Evolutionary conservation across 1,140 invertebrate genomes (phyloP).

Genomic region (Glossosoma conforme): DNA sequence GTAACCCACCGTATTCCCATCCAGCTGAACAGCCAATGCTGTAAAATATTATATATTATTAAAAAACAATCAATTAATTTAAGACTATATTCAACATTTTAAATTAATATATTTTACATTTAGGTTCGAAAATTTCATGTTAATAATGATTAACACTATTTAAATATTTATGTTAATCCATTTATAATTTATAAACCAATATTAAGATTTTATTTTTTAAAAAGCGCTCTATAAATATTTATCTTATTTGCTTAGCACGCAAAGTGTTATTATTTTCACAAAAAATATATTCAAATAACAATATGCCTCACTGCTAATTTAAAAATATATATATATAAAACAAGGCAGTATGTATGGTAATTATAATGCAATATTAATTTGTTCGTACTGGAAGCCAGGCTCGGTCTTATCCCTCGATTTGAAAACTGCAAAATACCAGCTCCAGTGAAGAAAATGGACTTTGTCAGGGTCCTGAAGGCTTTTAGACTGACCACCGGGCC

Average conservation of each 20-base stretch:
- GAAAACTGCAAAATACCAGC: constrained; percentile 67
- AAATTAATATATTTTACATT: too few relatives aligned
- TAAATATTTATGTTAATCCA: too few relatives aligned
- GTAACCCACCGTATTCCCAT: constrained; percentile 80
- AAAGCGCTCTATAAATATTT: too few relatives aligned
- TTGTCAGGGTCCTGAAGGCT: constrained; percentile 65
- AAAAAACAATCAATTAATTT: constrained; percentile 3
- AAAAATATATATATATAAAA: background rate
- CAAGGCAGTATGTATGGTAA: too few relatives aligned
- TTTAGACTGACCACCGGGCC: constrained; percentile 69
- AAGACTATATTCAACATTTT: constrained; percentile 23
- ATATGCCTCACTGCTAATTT: too few relatives aligned
- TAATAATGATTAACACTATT: too few relatives aligned
- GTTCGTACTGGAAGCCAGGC: constrained; percentile 67
- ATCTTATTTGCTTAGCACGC: too few relatives aligned
- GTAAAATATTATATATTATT: constrained; percentile 32
- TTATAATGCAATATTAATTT: too few relatives aligned
- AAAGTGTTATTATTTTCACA: too few relatives aligned
- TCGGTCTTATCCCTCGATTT: constrained; percentile 64
- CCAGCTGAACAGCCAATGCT: constrained; percentile 80
- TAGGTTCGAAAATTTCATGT: background rate
- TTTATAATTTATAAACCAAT: too few relatives aligned
- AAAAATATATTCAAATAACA: too few relatives aligned
- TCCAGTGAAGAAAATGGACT: constrained; percentile 67
- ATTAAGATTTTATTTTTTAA: too few relatives aligned